Evolutionary conservation across 92 coral and sea anemone species (phyloP), one percentile per base, ranked within the genome.

Genomic region (Isaurus tuberculatus): DNA sequence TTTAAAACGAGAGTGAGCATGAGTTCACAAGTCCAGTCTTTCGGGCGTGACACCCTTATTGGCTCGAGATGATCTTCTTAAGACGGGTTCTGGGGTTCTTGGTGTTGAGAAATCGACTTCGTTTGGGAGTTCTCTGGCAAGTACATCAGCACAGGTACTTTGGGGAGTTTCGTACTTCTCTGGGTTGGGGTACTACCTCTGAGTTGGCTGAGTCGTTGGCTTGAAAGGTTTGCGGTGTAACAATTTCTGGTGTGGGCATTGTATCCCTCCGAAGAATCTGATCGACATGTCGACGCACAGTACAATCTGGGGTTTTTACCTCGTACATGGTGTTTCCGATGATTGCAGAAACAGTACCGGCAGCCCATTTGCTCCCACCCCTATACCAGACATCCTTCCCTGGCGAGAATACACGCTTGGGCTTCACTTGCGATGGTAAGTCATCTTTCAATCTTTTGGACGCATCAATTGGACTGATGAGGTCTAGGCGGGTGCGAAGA

Each of bases 401-500:
- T 60, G 66, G 66, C 66, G 23, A 60, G 66, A 60, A 60, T 60
- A 60, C 66, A 60, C 66, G 66, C 66, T 60, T 60, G 66, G 30
- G 8, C 66, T 60, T 60, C 66, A 60, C 66, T 60, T 60, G 66
- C 8, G 8, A 2, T 60, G 66, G 66, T 60, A 60, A 60, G 66
- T 60, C 66, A 60, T 60, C 66, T 60, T 60, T 60, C 66, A 60
- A 60, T 11, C 31, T 60, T 60, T 60, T 60, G 66, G 30, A 60
- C 30, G 31, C 66, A 60, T 60, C 31, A 60, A 60, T 53, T 60
- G 66, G 66, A 60, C 66, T 60, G 66, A 60, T 60, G 70, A 65
- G 70, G 70, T 65, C 70, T 65, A 65, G 70, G 42, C 42, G 70
- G 70, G 70, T 65, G 70, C 70, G 70, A 65, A 65, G 70, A 20